Evolutionary conservation across 2,888 invertebrate genomes (phyloP), one percentile per base, ranked within the genome.

Genomic region (Thera britannica): DNA sequence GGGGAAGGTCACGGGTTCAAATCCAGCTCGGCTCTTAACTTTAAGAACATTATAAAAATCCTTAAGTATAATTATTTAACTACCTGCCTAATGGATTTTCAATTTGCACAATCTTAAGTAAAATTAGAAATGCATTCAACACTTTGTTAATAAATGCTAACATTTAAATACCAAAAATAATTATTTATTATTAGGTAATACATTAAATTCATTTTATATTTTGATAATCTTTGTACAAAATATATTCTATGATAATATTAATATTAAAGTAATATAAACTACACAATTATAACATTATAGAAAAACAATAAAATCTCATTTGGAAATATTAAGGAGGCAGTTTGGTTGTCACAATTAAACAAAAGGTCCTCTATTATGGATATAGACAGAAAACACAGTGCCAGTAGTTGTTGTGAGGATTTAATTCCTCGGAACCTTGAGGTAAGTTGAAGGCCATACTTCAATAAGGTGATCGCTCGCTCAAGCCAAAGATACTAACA

Each of bases 291-390:
- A 36, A 46, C 52, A 41, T 23, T 23, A 23, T 52, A 76, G 46
- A 68, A 73, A 73, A 74, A 57, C 72, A 74, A 77, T 65, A 78
- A 75, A 83, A 84, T 84, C 84, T 83, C 82, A 82, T 77, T 76
- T 73, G 79, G 74, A 80, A 75, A 80, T 69, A 71, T 63, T 68
- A 73, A 69, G 75, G 79, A 83, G 81, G 81, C 83, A 83, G 79
- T 78, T 81, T 75, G 73, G 80, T 80, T 74, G 44, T 73, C 70
- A 73, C 74, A 70, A 69, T 59, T 9, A 55, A 55, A 48, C 3
- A 2, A 52, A 7, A 52, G 9, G 52, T 8, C 8, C 3, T 34
- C 23, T 52, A 52, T 34, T 3, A 52, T 34, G 34, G 8, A 52
- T 9, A 52, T 52, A 9, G 23, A 7, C 7, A 23, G 9, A 7